A percentile compares a stretch with the other conserved stretches of the same genome.
Evolutionary conservation across 2,888 invertebrate species (phyloP).

Genomic region (Noctua janthina): DNA sequence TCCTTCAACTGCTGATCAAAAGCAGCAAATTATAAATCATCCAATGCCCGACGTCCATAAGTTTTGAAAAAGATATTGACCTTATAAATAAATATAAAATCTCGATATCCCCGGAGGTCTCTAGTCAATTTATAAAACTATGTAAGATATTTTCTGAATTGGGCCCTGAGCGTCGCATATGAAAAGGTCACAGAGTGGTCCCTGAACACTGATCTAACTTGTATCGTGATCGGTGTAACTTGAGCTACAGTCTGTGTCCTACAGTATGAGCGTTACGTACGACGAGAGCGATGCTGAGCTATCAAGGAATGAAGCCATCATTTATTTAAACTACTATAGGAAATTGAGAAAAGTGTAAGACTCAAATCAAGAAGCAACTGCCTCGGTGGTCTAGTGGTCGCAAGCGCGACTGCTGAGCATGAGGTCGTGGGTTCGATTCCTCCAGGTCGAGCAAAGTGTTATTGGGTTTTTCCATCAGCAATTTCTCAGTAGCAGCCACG

Average conservation of each 20-base stretch:
- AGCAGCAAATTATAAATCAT: neutral
- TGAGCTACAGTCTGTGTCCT: neutral
- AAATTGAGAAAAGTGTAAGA: neutral
- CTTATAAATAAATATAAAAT: slow-evolving; percentile 36
- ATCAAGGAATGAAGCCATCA: neutral
- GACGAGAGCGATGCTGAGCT: neutral
- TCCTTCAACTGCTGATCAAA: slow-evolving; percentile 1
- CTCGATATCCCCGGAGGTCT: slow-evolving; percentile 2
- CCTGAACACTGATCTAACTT: slow-evolving; percentile 26
- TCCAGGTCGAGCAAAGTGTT: too few species aligned
- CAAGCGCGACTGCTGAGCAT: too few species aligned
- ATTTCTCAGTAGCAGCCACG: too few species aligned
- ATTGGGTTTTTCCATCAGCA: too few species aligned
- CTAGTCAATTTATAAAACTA: slow-evolving; percentile 32
- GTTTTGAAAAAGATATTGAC: slow-evolving; percentile 1
- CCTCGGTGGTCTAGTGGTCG: too few species aligned
- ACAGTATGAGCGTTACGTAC: neutral
- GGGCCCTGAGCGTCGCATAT: slow-evolving; percentile 14
- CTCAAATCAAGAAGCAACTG: neutral
- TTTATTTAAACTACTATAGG: neutral
- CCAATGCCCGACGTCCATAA: slow-evolving; percentile 7
- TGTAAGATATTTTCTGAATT: slow-evolving; percentile 7
- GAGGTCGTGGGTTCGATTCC: too few species aligned
- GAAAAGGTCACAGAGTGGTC: slow-evolving; percentile 31
- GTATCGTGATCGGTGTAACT: slow-evolving; percentile 22